phyloP scores from a whole-genome alignment of 2,113 vertebrate species.

The Connochaetes taurinus region DNA sequence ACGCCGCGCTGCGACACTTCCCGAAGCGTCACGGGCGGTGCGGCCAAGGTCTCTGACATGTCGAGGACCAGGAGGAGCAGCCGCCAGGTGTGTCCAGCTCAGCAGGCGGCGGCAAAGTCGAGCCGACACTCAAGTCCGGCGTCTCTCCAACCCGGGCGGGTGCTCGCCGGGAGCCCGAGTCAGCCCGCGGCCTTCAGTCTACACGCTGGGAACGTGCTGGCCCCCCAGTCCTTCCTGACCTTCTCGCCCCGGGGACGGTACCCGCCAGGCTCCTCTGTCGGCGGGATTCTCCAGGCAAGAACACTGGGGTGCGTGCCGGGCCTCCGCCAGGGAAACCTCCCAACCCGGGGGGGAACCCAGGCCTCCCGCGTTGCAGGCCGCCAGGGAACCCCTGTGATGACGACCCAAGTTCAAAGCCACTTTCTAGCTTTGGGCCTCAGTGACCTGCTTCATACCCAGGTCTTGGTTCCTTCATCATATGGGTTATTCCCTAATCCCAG shows the following conservation, averaged over 20 bases:
- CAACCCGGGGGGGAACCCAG: rapidly evolving
- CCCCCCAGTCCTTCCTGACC: rapidly evolving
- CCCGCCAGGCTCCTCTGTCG: not conserved
- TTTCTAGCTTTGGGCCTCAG: not conserved
- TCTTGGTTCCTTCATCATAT: not conserved
- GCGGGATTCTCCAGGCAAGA: not conserved
- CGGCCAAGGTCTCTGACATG: too few species aligned
- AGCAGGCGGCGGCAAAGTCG: not conserved
- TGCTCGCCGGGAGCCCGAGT: not conserved
- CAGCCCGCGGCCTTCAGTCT: not conserved
- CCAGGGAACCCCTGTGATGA: not conserved
- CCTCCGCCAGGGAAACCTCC: rapidly evolving
- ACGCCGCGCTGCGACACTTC: not conserved
- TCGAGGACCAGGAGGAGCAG: too few species aligned
- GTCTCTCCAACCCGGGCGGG: not conserved
- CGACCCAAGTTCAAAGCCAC: not conserved
- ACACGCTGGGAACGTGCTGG: not conserved
- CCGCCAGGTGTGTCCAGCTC: rapidly evolving
- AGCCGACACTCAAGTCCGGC: not conserved
- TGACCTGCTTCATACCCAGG: not conserved
- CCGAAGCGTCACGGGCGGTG: not conserved
- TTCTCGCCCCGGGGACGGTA: rapidly evolving
- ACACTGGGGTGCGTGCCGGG: rapidly evolving
- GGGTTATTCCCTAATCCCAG: not conserved
- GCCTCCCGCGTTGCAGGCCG: not conserved